phyloP scores from a whole-genome alignment of 2,113 vertebrate species.

The Ptilonorhynchus violaceus region DNA sequence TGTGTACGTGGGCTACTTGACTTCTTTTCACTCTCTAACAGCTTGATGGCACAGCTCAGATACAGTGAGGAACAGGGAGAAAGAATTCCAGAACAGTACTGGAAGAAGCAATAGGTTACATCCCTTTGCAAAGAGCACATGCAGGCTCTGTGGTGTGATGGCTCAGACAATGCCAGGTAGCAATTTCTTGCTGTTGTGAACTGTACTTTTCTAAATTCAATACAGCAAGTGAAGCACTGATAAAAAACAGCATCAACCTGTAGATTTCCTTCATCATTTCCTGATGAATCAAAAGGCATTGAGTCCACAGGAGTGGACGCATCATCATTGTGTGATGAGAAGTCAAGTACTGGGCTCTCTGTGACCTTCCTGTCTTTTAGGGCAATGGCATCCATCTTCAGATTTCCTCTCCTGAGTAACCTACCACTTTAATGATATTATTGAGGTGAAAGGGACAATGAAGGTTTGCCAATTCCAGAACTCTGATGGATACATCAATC shows the following conservation, averaged over 20 bases:
- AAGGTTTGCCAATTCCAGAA: background rate
- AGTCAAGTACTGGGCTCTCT: background rate
- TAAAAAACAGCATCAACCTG: background rate
- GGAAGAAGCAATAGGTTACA: background rate
- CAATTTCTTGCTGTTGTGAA: background rate
- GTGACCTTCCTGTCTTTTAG: background rate
- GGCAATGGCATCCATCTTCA: background rate
- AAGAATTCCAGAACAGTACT: fast-evolving
- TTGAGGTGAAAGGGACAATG: background rate
- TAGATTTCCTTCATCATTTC: background rate
- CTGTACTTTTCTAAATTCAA: background rate
- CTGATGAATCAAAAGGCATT: background rate
- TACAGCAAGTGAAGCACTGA: background rate
- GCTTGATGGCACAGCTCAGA: background rate
- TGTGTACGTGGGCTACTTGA: background rate
- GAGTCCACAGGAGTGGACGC: background rate
- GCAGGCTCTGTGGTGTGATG: background rate
- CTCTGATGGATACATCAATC: too few species aligned
- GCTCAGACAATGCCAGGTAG: background rate
- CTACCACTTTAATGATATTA: fast-evolving
- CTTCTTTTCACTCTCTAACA: background rate
- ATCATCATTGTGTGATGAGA: background rate
- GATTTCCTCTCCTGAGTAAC: background rate
- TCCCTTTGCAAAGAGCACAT: background rate
- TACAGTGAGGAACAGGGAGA: background rate